Conservation (phyloP, 2,797 vertebrate species). For the Tachyglossus aculeatus region DNA sequence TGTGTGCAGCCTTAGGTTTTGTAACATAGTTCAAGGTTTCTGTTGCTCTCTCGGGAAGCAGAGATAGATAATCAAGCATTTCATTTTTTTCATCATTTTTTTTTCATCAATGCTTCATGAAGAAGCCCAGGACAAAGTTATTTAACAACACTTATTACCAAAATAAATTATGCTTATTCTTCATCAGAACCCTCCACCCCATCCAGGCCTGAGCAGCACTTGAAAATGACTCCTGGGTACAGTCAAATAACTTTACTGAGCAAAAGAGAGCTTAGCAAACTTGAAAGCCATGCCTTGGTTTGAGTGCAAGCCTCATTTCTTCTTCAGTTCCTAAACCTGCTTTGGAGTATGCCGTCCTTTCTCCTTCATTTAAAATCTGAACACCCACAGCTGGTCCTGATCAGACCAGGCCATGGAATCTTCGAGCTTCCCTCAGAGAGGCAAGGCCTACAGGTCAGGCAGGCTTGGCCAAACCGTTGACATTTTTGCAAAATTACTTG, state of each 20-base stretch:
- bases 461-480: slow-evolving; percentile 38
- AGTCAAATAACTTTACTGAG: slow-evolving; percentile 8
- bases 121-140: background rate
- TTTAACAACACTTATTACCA: background rate
- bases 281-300: background rate
- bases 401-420: slow-evolving; percentile 19
- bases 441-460: slow-evolving; percentile 28
- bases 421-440: slow-evolving; percentile 42
- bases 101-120: background rate
- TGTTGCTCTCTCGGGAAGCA: background rate
- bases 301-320: background rate
- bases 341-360: background rate
- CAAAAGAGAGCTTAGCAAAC: background rate
- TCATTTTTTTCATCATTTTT: slow-evolving; percentile 8
- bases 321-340: background rate
- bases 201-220: background rate
- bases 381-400: slow-evolving; percentile 37
- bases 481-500: slow-evolving; percentile 62
- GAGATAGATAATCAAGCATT: background rate
- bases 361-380: slow-evolving; percentile 25
- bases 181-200: background rate
- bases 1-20: background rate
- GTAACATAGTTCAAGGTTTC: background rate
- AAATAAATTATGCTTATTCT: background rate
- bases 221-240: background rate